phyloP scores from a whole-genome alignment of 2,888 invertebrate genomes.

The Margaritifera margaritifera region DNA sequence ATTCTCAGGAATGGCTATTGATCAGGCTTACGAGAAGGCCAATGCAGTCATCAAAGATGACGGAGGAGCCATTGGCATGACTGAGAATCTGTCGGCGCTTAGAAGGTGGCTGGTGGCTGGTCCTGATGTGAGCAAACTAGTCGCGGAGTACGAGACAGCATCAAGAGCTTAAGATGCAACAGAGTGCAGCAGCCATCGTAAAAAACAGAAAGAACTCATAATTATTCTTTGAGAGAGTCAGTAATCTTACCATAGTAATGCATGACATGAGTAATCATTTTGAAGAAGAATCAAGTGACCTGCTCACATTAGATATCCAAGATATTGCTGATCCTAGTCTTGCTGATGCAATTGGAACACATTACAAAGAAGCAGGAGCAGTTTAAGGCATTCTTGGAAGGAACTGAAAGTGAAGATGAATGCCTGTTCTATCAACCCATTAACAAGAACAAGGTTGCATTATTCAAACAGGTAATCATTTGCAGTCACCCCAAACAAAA shows the following conservation, averaged over 20 bases:
- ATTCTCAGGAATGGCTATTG: too few relatives aligned
- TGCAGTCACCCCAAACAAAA: too few relatives aligned
- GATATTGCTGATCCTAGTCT: too few relatives aligned
- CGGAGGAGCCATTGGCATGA: too few relatives aligned
- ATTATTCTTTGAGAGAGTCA: conserved; percentile 10
- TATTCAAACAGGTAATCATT: too few relatives aligned
- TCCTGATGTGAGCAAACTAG: conserved; percentile 36
- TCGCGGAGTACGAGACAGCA: conserved; percentile 14
- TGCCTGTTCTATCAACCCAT: too few relatives aligned
- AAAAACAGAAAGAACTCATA: conserved; percentile 9
- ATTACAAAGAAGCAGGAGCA: conserved; percentile 22
- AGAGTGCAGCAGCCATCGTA: conserved; percentile 20
- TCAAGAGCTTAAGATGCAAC: conserved; percentile 4
- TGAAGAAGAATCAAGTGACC: conserved; percentile 30
- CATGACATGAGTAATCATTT: conserved; percentile 35
- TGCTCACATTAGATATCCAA: too few relatives aligned
- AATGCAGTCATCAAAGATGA: too few relatives aligned
- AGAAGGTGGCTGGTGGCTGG: conserved; percentile 50
- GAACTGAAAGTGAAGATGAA: conserved; percentile 7
- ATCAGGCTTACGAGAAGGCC: too few relatives aligned
- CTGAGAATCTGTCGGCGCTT: conserved; percentile 32
- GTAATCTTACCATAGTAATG: conserved; percentile 8
- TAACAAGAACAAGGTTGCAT: too few relatives aligned
- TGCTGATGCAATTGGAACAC: conserved; percentile 19
- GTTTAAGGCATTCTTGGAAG: conserved; percentile 12